These are phyloP conservation scores for Synanthedon myopaeformis DNA, from an alignment of 2,888 invertebrate species.

Conservation along the genomic window DNA sequence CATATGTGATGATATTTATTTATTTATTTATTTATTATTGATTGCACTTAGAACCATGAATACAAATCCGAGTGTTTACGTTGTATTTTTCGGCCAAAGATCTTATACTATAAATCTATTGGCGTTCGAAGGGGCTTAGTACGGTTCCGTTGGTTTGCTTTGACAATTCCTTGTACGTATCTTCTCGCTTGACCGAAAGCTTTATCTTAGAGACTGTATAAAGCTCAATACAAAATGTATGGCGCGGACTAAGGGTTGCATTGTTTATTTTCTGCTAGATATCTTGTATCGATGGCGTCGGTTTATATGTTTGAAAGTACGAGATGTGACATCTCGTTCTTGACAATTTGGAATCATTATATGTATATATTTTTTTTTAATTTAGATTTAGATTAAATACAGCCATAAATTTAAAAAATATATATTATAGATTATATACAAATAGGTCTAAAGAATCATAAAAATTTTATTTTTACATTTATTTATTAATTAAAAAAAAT, in stretches of 20 bases:
- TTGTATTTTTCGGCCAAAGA: constrained; percentile 29
- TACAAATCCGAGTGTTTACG: constrained; percentile 2
- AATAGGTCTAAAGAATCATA: too few relatives aligned
- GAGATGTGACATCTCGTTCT: too few relatives aligned
- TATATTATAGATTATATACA: too few relatives aligned
- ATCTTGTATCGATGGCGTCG: background rate
- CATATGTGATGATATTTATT: too few relatives aligned
- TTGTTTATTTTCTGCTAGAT: background rate
- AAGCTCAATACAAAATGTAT: constrained; percentile 28
- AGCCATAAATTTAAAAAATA: too few relatives aligned
- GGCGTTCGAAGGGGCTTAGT: constrained; percentile 23
- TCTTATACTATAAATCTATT: constrained; percentile 53
- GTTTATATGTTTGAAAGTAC: background rate
- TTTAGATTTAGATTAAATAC: too few relatives aligned
- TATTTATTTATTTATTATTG: too few relatives aligned
- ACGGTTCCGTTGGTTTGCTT: constrained; percentile 19
- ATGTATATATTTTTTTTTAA: too few relatives aligned
- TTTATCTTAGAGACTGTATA: constrained; percentile 30
- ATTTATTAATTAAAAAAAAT: too few relatives aligned
- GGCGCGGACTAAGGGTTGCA: constrained; percentile 2
- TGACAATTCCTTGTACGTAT: constrained; percentile 40
- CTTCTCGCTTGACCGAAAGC: constrained; percentile 37
- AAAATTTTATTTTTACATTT: too few relatives aligned
- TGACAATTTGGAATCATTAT: too few relatives aligned
- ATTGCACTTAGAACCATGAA: background rate